These are phyloP conservation scores for Orchestia grillus DNA, from an alignment of 1,140 invertebrate species.

Conservation along the genomic window DNA sequence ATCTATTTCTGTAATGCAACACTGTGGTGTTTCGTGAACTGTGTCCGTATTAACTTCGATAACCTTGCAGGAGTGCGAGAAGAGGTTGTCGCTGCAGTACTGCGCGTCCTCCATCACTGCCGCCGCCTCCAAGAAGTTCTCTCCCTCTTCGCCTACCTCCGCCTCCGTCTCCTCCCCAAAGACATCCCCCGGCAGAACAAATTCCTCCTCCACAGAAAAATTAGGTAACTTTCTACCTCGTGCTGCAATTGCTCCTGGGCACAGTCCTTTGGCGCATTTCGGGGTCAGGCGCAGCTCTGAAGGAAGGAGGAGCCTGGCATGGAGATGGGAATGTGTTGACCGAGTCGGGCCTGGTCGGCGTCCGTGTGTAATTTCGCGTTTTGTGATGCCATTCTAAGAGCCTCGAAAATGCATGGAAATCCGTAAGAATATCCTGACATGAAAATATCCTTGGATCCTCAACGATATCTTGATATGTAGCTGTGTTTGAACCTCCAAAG, in stretches of 20 bases:
- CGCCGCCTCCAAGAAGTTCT: constrained; percentile 35
- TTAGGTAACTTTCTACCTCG: background rate
- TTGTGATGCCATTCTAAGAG: too few species aligned
- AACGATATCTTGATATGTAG: too few species aligned
- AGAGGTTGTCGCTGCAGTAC: constrained; percentile 20
- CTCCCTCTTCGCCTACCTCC: background rate
- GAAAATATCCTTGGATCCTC: too few species aligned
- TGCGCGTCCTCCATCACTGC: background rate
- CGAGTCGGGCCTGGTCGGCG: too few species aligned
- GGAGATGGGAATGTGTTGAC: too few species aligned
- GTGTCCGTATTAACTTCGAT: background rate
- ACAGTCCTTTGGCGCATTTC: background rate
- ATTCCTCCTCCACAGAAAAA: background rate
- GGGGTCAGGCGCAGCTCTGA: too few species aligned
- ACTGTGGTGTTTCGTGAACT: background rate
- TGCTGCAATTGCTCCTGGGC: background rate
- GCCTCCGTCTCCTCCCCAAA: background rate
- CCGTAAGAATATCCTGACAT: too few species aligned
- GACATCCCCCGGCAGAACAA: background rate
- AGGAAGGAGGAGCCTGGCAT: too few species aligned
- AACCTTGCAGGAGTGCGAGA: constrained; percentile 26
- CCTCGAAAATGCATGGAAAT: too few species aligned
- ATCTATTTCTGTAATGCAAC: background rate
- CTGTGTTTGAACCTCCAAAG: too few species aligned
- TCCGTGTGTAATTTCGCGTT: too few species aligned